Evolutionary conservation across 1,140 invertebrate genomes (phyloP), one percentile per base, ranked within the genome.

Genomic region (Sycophaga agraensis): DNA sequence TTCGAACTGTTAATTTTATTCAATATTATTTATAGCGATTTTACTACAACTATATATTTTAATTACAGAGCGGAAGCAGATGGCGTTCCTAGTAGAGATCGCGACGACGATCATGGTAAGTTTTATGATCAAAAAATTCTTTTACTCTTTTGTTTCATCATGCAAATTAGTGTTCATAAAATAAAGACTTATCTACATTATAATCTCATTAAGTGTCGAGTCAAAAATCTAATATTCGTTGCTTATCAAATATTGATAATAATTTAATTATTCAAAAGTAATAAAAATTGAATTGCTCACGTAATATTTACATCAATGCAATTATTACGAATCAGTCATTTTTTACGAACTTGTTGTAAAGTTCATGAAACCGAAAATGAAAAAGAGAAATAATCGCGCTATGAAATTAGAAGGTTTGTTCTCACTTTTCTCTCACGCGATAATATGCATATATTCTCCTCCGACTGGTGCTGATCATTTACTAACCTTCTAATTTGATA

Each of bases 81-180:
- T 22, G 84, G 82, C 61, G 83, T 83, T 49, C 80, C 82, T 26
- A 86, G 86, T 45, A 85, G 82, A 26, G 85, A 87, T 68, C 82
- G 82, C 26, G 83, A 81, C 60, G 84, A 85, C 67, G 82, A 84
- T 39, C 74, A 75, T 53, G 76, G 76, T 78, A 75, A 75, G 74
- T 67, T 24, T 56, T 57, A 45, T 56, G 26, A n/a, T n/a, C 2
- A 21, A 4, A 11, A 37, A 2, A 48, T 22, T 21, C 16, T 40
- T 49, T 8, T 17, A 46, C 19, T 53, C 24, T 17, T 58, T 19
- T 9, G 2, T 37, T 43, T 57, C 37, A 8, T 45, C 37, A 51
- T 37, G 24, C 39, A 19, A 37, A 26, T 19, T 34, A 24, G 54
- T 58, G 39, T 24, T 48, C 39, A 26, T 58, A 35, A 56, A 35